Evolutionary conservation across 2,888 invertebrate genomes (phyloP).

Genomic region (Heliconius sara): DNA sequence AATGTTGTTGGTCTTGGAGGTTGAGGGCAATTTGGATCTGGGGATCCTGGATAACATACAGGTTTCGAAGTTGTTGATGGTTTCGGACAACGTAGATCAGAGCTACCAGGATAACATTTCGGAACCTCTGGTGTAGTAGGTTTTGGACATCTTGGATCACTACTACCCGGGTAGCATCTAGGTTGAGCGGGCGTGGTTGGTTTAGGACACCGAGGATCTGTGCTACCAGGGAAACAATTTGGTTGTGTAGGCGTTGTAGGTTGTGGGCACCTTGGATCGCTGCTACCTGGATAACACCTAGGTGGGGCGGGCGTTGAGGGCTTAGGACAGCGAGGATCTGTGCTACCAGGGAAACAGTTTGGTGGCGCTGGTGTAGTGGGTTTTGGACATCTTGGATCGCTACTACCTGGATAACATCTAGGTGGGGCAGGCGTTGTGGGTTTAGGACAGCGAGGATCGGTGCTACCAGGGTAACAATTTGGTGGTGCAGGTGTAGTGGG

Average conservation of each 20-base stretch:
- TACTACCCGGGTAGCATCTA: neutral
- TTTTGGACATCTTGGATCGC: constrained; percentile 57
- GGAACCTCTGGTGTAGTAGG: constrained; percentile 49
- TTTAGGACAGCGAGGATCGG: constrained; percentile 52
- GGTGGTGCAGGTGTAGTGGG: constrained; percentile 50
- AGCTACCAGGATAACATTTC: constrained; percentile 59
- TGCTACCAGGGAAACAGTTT: constrained; percentile 31
- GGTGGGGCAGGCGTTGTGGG: constrained; percentile 42
- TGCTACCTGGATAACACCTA: constrained; percentile 51
- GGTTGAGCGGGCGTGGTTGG: constrained; percentile 42
- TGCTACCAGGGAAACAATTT: constrained; percentile 51
- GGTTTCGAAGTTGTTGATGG: no score
- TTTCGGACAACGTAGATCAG: constrained; percentile 43
- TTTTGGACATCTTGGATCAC: constrained; percentile 46
- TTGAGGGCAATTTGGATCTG: no score
- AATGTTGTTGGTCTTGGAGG: neutral
- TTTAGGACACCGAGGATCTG: constrained; percentile 52
- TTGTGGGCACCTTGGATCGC: constrained; percentile 52
- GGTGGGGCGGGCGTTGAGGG: constrained; percentile 36
- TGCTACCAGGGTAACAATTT: constrained; percentile 51
- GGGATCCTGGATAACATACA: no score
- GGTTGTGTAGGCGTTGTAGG: constrained; percentile 49
- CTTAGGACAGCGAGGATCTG: constrained; percentile 49
- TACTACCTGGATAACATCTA: constrained; percentile 3
- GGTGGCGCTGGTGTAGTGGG: constrained; percentile 49